Evolutionary conservation across 2,113 vertebrate genomes (phyloP).

Genomic region (Tachysurus fulvidraco): DNA sequence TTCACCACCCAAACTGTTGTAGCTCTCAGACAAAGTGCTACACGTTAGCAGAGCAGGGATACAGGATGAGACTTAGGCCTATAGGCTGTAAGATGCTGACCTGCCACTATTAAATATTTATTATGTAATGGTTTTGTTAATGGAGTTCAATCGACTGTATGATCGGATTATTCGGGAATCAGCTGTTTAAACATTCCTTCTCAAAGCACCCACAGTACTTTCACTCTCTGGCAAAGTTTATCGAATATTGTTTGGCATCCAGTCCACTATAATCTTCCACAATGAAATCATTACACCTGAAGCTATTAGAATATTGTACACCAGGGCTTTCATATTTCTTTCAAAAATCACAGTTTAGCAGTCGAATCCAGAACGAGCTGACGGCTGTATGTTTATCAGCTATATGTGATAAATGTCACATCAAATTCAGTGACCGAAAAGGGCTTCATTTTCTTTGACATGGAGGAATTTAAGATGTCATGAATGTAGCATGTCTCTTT

Average conservation of each 20-base stretch:
- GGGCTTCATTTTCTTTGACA: not conserved
- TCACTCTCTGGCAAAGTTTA: not conserved
- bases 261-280: too few relatives aligned
- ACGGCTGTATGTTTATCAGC: not conserved
- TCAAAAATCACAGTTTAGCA: not conserved
- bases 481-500: not conserved
- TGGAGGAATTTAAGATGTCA: not conserved
- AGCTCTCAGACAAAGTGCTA: constrained; percentile 41
- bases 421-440: not conserved
- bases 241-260: not conserved
- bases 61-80: constrained; percentile 9
- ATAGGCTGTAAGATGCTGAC: constrained; percentile 24
- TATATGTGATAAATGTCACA: not conserved
- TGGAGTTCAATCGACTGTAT: constrained; percentile 36
- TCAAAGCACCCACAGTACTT: not conserved
- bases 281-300: not conserved
- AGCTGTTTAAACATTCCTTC: constrained; percentile 8
- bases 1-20: constrained; percentile 50
- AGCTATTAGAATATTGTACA: not conserved
- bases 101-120: constrained; percentile 48
- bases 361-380: not conserved
- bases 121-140: constrained; percentile 43
- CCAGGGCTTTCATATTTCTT: too few relatives aligned
- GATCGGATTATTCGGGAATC: constrained; percentile 21
- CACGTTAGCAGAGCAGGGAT: constrained; percentile 15